Evolutionary conservation across 2,113 vertebrate genomes (phyloP).

Genomic region (Propithecus coquereli): DNA sequence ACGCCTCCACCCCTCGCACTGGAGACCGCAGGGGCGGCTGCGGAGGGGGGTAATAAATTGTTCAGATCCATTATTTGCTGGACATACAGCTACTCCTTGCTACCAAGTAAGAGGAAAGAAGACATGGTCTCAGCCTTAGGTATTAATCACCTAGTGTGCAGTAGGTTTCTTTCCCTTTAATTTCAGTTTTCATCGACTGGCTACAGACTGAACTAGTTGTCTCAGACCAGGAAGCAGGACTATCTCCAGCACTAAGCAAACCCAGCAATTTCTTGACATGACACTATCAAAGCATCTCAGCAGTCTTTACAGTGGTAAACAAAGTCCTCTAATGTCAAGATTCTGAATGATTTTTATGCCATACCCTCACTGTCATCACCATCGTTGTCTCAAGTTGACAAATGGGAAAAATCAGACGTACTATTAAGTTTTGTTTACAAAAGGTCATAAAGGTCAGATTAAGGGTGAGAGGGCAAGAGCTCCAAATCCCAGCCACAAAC

Average conservation of each 20-base stretch:
- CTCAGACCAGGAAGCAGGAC: neutral
- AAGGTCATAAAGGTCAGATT: neutral
- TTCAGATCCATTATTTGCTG: neutral
- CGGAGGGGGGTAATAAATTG: too few relatives aligned
- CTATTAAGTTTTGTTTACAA: neutral
- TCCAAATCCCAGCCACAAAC: neutral
- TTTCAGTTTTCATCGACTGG: neutral
- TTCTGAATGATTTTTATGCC: neutral
- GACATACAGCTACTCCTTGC: neutral
- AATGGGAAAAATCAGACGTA: neutral
- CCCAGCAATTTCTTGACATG: neutral
- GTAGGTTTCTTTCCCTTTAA: neutral
- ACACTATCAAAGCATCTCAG: neutral
- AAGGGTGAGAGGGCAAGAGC: neutral
- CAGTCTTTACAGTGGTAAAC: neutral
- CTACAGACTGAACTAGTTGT: neutral
- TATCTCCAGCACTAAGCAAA: neutral
- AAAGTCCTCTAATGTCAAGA: neutral
- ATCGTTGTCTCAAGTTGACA: neutral
- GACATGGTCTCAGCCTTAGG: neutral
- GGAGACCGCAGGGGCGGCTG: rapidly evolving
- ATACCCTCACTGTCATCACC: neutral
- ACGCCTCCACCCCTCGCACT: neutral
- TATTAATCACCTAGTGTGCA: rapidly evolving
- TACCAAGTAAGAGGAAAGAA: neutral